phyloP scores from a whole-genome alignment of 2,888 invertebrate species.

The Xestoiulus laeticollis region DNA sequence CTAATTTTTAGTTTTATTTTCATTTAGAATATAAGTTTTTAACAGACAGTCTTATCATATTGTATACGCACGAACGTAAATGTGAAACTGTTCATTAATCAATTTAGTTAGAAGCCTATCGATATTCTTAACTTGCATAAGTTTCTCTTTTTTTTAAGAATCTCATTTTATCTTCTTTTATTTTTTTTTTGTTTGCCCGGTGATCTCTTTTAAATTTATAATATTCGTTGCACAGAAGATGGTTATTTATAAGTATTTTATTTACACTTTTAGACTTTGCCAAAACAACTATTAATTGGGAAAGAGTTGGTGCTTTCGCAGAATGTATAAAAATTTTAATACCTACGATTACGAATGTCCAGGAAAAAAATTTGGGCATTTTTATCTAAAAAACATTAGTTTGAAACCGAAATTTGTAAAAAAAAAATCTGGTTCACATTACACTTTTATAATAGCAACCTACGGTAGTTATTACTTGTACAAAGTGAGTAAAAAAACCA shows the following conservation, averaged over 20 bases:
- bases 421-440: background rate
- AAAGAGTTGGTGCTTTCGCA: background rate
- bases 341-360: background rate
- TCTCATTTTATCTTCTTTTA: background rate
- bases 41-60: background rate
- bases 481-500: too few relatives aligned
- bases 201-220: conserved; percentile 3
- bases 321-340: background rate
- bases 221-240: background rate
- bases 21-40: background rate
- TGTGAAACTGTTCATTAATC: background rate
- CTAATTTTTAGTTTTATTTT: background rate
- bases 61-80: background rate
- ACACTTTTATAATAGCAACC: too few relatives aligned
- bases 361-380: background rate
- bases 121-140: conserved; percentile 11
- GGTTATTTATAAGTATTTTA: background rate
- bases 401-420: too few relatives aligned
- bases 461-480: too few relatives aligned
- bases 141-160: background rate
- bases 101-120: background rate
- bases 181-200: background rate
- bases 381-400: background rate
- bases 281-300: background rate
- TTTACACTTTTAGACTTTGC: background rate